A percentile compares a stretch with the other conserved stretches of the same genome.
Conservation (phyloP, 1,140 invertebrate genomes). For the Drosophila teissieri region DNA sequence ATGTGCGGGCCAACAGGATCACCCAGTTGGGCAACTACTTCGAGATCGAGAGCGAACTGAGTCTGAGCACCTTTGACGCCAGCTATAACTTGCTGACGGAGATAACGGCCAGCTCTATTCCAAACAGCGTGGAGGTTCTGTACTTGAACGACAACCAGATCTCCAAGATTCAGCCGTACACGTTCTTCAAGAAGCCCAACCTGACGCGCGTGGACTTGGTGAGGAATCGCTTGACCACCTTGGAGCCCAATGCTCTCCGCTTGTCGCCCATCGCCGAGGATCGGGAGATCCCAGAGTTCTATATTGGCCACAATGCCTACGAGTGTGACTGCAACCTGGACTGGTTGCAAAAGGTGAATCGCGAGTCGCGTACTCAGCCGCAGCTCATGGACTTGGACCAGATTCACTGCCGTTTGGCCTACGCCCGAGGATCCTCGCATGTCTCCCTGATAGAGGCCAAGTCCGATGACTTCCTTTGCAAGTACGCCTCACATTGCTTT, state of each 20-base stretch:
- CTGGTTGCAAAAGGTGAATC: slow-evolving; percentile 91
- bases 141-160: slow-evolving; percentile 95
- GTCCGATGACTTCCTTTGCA: slow-evolving; percentile 95
- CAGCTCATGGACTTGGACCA: slow-evolving; percentile 94
- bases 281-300: slow-evolving; percentile 94
- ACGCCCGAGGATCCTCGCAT: slow-evolving; percentile 91
- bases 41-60: slow-evolving; percentile 93
- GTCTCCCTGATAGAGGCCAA: slow-evolving; percentile 93
- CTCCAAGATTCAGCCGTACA: slow-evolving; percentile 94
- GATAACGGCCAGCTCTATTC: slow-evolving; percentile 93
- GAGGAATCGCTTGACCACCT: slow-evolving; percentile 92
- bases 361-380: slow-evolving; percentile 92
- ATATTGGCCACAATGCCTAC: slow-evolving; percentile 95
- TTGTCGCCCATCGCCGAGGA: slow-evolving; percentile 91
- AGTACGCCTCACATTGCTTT: slow-evolving; percentile 95
- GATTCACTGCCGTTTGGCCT: slow-evolving; percentile 94
- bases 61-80: slow-evolving; percentile 93
- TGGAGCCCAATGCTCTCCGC: slow-evolving; percentile 94
- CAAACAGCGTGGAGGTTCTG: slow-evolving; percentile 93
- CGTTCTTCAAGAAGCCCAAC: slow-evolving; percentile 97
- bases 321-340: slow-evolving; percentile 92
- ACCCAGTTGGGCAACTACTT: slow-evolving; percentile 95
- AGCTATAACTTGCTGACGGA: slow-evolving; percentile 94
- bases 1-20: slow-evolving; percentile 95
- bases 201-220: slow-evolving; percentile 93